Evolutionary conservation across 2,797 vertebrate species (phyloP).

Genomic region (Antennarius maculatus): DNA sequence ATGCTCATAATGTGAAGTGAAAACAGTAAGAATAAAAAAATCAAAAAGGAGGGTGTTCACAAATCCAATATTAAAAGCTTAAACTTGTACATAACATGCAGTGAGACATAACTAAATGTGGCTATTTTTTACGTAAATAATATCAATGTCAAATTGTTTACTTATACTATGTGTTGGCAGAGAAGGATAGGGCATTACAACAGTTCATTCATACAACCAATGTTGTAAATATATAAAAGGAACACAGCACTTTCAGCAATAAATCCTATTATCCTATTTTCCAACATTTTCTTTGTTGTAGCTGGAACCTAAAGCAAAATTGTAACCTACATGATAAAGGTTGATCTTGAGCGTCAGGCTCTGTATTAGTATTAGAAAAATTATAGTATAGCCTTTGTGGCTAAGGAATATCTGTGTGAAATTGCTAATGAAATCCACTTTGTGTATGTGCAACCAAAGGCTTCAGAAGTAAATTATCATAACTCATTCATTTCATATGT

Average conservation of each 20-base stretch:
- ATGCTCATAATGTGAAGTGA: conserved; percentile 17
- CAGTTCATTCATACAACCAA: conserved; percentile 20
- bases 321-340: neutral
- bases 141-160: conserved; percentile 17
- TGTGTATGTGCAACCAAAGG: conserved; percentile 36
- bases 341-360: conserved; percentile 56
- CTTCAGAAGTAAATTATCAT: conserved; percentile 12
- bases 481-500: conserved; percentile 3
- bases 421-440: conserved; percentile 46
- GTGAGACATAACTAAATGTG: conserved; percentile 28
- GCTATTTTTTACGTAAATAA: conserved; percentile 50
- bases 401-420: conserved; percentile 67
- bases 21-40: conserved; percentile 12
- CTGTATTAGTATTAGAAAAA: conserved; percentile 22
- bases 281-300: conserved; percentile 6
- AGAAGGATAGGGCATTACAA: conserved; percentile 5
- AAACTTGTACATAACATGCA: conserved; percentile 63
- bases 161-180: conserved; percentile 2
- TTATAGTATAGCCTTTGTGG: conserved; percentile 66
- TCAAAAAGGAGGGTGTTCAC: conserved; percentile 16
- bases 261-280: conserved; percentile 12
- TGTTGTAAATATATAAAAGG: conserved; percentile 6
- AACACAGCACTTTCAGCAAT: conserved; percentile 26
- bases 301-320: conserved; percentile 23
- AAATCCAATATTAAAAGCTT: conserved; percentile 34